Evolutionary conservation across 1,140 invertebrate genomes (phyloP).

Genomic region (Rhynchophorus ferrugineus): DNA sequence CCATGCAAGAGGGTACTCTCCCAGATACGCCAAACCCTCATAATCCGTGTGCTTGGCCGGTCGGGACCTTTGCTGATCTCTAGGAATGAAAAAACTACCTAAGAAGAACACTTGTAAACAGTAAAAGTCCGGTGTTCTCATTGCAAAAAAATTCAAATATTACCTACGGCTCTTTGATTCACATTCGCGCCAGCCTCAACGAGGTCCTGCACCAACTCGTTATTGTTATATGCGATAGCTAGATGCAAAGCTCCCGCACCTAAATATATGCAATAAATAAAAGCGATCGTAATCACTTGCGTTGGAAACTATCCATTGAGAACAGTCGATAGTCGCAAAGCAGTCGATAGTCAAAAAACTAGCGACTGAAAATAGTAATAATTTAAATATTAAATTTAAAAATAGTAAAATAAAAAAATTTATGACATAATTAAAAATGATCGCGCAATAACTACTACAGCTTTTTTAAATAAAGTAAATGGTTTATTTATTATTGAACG

Average conservation of each 20-base stretch:
- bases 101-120: slow-evolving; percentile 30
- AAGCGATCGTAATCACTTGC: too few relatives aligned
- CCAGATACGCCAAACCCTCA: slow-evolving; percentile 90
- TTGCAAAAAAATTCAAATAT: not conserved
- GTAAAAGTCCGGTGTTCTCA: not conserved
- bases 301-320: too few relatives aligned
- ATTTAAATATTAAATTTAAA: too few relatives aligned
- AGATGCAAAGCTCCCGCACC: slow-evolving; percentile 91
- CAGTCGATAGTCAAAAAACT: too few relatives aligned
- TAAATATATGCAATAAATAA: slow-evolving; percentile 37
- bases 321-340: too few relatives aligned
- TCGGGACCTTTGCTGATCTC: slow-evolving; percentile 75
- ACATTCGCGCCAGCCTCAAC: slow-evolving; percentile 87
- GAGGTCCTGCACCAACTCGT: slow-evolving; percentile 89
- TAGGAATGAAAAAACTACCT: slow-evolving; percentile 83
- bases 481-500: too few relatives aligned
- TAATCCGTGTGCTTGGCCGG: slow-evolving; percentile 81
- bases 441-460: too few relatives aligned
- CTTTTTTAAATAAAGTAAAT: too few relatives aligned
- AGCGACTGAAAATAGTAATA: too few relatives aligned
- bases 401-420: too few relatives aligned
- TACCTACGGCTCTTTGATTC: slow-evolving; percentile 82
- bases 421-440: too few relatives aligned
- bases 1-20: slow-evolving; percentile 94
- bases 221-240: slow-evolving; percentile 93